Evolutionary conservation across 2,888 invertebrate genomes (phyloP), one percentile per base, ranked within the genome.

Genomic region (Hirtodrosophila duncani): DNA sequence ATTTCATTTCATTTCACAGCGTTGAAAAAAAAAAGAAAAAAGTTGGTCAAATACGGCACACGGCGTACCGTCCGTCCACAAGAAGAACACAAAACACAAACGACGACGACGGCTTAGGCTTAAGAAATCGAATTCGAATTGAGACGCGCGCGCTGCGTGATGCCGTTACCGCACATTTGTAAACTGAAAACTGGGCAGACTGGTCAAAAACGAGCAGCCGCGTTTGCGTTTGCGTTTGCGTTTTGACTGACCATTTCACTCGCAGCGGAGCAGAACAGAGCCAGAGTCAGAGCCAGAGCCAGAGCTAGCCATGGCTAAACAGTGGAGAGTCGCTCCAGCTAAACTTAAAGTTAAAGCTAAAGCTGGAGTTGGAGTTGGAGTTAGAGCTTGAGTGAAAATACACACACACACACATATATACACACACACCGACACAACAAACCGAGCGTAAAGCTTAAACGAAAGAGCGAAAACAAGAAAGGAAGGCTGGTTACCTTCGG

Each of bases 161-260:
- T 75, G 63, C 64, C 75, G 70, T 74, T 77, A 78, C 75, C 69
- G 75, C 75, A 72, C 68, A 77, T 67, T 77, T 69, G 69, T 72
- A 63, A 74, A 83, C 78, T 81, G 77, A 80, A 65, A 56, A 59
- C 62, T 18, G 26, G 45, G 50, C 16, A 39, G 41, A 56, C 43
- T 50, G 52, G 65, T 74, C 46, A 53, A 70, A 60, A 68, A 70
- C 53, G 64, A 60, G 44, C 58, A 29, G 14, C 13, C 13, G 48
- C 63, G 59, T 49, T 63, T 53, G 60, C 63, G 63, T 60, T 62
- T 37, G 51, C 59, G 27, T 52, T 49, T 57, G 63, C 61, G 64
- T 59, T 70, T 75, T 70, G 70, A 72, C 72, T 78, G 72, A 70
- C 77, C 77, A 72, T 71, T 72, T 68, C 72, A 68, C 69, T 70